phyloP scores from a whole-genome alignment of 2,797 vertebrate species.

The Mus spretus region DNA sequence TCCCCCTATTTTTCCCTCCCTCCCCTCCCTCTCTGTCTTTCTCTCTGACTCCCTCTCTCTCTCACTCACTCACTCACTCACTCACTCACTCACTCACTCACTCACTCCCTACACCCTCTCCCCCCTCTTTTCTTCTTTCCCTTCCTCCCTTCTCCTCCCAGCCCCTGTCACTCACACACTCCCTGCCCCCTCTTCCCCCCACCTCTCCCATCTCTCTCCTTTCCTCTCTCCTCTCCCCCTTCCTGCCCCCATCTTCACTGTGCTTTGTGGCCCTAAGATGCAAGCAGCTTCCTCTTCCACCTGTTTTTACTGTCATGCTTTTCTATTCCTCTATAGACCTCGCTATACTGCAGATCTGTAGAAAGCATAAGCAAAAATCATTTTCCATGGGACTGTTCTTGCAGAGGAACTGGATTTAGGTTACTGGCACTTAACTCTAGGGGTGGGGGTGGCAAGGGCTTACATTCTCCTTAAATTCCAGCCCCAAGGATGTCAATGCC shows the following conservation, averaged over 20 bases:
- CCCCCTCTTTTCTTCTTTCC: not conserved
- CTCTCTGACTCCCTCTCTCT: not conserved
- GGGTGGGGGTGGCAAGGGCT: too few relatives aligned
- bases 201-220: not conserved
- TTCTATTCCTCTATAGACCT: not conserved
- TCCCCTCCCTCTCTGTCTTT: too few relatives aligned
- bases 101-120: not conserved
- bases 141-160: not conserved
- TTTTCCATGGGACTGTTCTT: not conserved
- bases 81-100: not conserved
- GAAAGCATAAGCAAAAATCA: not conserved
- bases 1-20: too few relatives aligned
- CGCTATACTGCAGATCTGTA: too few relatives aligned
- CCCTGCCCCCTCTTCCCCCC: not conserved
- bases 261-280: not conserved
- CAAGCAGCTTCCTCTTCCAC: not conserved
- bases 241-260: not conserved
- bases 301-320: not conserved
- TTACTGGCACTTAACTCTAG: not conserved
- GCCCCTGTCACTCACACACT: too few relatives aligned
- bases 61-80: not conserved
- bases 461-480: not conserved
- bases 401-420: too few relatives aligned
- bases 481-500: too few relatives aligned
- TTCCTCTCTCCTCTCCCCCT: not conserved